Conservation (phyloP, 2,888 invertebrate species). For the Thereva nobilitata region DNA sequence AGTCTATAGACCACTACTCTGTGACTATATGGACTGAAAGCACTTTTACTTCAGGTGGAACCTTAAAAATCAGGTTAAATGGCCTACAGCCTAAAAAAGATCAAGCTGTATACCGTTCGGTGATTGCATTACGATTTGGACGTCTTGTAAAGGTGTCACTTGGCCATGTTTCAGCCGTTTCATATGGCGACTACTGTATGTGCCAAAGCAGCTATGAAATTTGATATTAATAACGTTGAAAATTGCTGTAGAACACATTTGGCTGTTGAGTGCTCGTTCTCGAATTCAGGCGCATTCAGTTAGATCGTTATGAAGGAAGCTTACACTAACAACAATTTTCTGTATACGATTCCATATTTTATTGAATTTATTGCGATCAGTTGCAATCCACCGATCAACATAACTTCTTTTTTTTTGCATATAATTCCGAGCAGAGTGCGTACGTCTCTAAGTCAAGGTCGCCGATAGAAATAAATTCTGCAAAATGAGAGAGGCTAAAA, state of each 20-base stretch:
- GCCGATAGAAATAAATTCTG: constrained; percentile 13
- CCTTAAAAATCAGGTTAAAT: constrained; percentile 32
- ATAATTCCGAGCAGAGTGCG: constrained; percentile 2
- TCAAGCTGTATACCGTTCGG: background rate
- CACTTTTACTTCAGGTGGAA: constrained; percentile 12
- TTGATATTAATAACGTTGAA: too few species aligned
- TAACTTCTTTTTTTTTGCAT: constrained; percentile 6
- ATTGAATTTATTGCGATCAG: too few species aligned
- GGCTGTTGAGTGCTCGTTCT: too few species aligned
- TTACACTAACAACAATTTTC: too few species aligned
- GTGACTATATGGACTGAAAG: constrained; percentile 19
- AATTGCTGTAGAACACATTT: too few species aligned
- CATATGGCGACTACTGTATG: constrained; percentile 9
- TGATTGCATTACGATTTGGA: constrained; percentile 27
- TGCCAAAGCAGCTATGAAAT: too few species aligned
- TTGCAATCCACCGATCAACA: too few species aligned
- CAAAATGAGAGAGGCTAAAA: background rate
- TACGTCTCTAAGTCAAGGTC: constrained; percentile 31
- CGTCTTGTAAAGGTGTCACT: constrained; percentile 29
- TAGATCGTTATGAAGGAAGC: too few species aligned
- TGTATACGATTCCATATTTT: too few species aligned
- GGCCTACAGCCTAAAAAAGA: constrained; percentile 20
- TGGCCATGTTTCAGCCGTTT: constrained; percentile 16
- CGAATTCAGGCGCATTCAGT: too few species aligned
- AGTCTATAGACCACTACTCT: constrained; percentile 4